Evolutionary conservation across 1,140 invertebrate species (phyloP).

Genomic region (Pseudoatta argentina): DNA sequence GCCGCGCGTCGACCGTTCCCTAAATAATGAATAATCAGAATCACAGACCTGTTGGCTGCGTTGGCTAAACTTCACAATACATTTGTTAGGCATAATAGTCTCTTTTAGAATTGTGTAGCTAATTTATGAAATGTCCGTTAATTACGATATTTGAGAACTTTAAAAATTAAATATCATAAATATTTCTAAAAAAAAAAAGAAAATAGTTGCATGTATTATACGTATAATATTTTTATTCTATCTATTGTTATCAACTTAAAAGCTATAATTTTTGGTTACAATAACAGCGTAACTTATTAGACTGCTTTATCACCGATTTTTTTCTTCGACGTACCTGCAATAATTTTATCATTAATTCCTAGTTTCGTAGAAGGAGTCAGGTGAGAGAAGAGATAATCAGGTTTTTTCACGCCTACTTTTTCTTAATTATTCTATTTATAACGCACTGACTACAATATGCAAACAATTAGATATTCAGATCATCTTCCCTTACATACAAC

Average conservation of each 20-base stretch:
- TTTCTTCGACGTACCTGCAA: conserved; percentile 20
- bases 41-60: not conserved
- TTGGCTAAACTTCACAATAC: not conserved
- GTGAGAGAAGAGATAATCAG: conserved; percentile 1
- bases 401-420: conserved; percentile 42
- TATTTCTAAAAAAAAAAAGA: not conserved
- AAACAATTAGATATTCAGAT: conserved; percentile 56
- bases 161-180: not conserved
- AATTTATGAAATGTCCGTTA: not conserved
- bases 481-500: not conserved
- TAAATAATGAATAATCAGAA: conserved; percentile 74
- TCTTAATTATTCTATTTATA: conserved; percentile 38
- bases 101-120: not conserved
- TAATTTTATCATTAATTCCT: conserved; percentile 51
- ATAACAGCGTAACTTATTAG: conserved; percentile 40
- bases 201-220: not conserved
- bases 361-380: conserved; percentile 18
- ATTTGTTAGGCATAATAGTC: not conserved
- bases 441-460: conserved; percentile 28
- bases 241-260: not conserved
- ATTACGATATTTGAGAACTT: not conserved
- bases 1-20: conserved; percentile 61
- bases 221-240: conserved; percentile 3
- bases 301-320: conserved; percentile 6
- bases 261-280: conserved; percentile 2